Base-by-base conservation (phyloP, 2,888 invertebrate genomes). In the Aleiodes alternator region DNA sequence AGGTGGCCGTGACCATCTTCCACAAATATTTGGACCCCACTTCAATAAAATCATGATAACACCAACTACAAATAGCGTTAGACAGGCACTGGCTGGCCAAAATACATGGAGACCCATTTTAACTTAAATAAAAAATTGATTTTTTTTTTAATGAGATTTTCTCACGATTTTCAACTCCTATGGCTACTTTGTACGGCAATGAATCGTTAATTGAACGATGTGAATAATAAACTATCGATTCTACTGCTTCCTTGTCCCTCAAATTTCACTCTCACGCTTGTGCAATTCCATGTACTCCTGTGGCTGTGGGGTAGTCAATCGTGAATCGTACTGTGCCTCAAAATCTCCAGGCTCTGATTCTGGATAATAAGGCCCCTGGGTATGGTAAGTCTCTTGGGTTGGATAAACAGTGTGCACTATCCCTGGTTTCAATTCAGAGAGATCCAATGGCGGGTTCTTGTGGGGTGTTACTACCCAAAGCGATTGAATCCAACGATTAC, bases 381-480 rank as follows among this genome's bases (percentile, higher is more conserved):
- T 5, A 8, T 29, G 68, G 50, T 68, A 68, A 8, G 8, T 16
- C 43, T 11, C 43, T 64, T 43, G 43, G 48, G 31, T 59, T 89
- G 91, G 48, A 85, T 89, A 78, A 55, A 57, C 74, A 3, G 77
- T 76, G 57, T 76, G 74, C 48, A 76, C 34, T 12, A 76, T 70
- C 29, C 70, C 34, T 16, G 90, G 91, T 83, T 94, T 92, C 0
- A 96, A 89, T 87, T 96, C 96, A 0, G 94, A 93, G 70, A 95
- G 92, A 87, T 96, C 96, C 4, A 96, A 89, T 0, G 97, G 94
- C 3, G 96, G 95, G 86, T 96, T 95, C 80, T 95, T 94, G 87
- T 96, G 94, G 0, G 96, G 96, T 5, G 96, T 94, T 51, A 95
- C 92, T 1, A 96, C 94, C 95, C 96, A 97, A 87, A 97, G 91